Evolutionary conservation across 2,888 invertebrate genomes (phyloP).

Genomic region (Aphodius granarius): DNA sequence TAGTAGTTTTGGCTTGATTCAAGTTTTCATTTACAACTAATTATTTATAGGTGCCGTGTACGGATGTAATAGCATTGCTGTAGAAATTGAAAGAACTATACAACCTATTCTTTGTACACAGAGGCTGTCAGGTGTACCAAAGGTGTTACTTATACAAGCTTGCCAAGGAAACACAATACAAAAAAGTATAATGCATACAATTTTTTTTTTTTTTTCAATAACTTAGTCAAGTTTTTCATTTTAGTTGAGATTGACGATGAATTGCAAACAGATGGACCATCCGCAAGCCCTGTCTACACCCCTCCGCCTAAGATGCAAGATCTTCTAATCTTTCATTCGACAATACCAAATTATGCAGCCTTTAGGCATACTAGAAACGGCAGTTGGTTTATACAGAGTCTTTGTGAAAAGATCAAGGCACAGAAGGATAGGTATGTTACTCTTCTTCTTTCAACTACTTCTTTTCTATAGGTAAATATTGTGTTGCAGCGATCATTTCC

Average conservation of each 20-base stretch:
- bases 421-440: conserved; percentile 31
- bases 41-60: conserved; percentile 53
- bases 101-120: conserved; percentile 50
- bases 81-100: conserved; percentile 52
- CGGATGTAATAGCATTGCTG: conserved; percentile 56
- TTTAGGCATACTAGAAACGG: conserved; percentile 44
- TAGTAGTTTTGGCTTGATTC: too few relatives aligned
- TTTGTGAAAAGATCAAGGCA: conserved; percentile 43
- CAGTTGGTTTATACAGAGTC: conserved; percentile 49
- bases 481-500: conserved; percentile 39
- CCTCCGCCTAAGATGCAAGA: conserved; percentile 39
- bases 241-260: conserved; percentile 33
- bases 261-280: conserved; percentile 23
- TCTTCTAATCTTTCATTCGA: conserved; percentile 46
- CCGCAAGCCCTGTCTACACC: not conserved
- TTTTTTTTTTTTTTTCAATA: conserved; percentile 1
- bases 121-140: conserved; percentile 55
- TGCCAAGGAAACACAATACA: conserved; percentile 55
- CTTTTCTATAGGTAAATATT: not conserved
- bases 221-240: too few relatives aligned
- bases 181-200: conserved; percentile 3
- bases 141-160: conserved; percentile 61
- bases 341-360: conserved; percentile 48
- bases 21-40: too few relatives aligned
- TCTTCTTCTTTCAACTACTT: not conserved